Conservation (phyloP, 2,888 invertebrate species). For the Latrodectus elegans region DNA sequence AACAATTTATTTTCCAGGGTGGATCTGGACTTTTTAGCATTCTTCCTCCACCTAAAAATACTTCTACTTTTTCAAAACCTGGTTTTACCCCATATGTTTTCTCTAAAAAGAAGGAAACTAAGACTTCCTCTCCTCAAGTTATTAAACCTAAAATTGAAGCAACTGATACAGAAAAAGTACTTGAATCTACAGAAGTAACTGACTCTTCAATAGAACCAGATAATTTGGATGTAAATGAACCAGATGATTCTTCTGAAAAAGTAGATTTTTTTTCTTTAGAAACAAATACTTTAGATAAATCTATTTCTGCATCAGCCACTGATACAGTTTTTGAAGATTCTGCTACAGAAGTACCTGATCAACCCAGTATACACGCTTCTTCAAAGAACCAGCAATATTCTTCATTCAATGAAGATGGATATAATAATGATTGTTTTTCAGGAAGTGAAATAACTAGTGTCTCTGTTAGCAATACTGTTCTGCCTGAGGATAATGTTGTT, state of each 20-base stretch:
- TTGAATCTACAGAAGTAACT: neutral
- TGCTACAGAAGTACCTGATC: no score
- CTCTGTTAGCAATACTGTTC: neutral
- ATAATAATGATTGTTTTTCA: neutral
- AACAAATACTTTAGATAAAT: neutral
- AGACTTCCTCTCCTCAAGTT: neutral
- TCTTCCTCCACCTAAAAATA: slow-evolving; percentile 54
- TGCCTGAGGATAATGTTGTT: neutral
- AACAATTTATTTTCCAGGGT: slow-evolving; percentile 27
- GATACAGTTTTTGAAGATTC: no score
- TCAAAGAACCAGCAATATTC: neutral
- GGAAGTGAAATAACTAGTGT: no score
- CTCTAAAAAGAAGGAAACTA: slow-evolving; percentile 30
- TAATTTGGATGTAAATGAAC: slow-evolving; percentile 21
- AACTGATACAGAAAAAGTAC: neutral
- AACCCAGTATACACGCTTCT: neutral
- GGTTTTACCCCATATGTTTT: slow-evolving; percentile 38
- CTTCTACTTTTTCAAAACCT: neutral
- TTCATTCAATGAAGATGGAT: neutral
- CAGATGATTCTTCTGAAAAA: neutral
- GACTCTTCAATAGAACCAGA: neutral
- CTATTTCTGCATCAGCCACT: no score
- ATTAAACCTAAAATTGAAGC: slow-evolving; percentile 8
- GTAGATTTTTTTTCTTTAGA: slow-evolving; percentile 55
- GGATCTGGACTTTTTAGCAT: slow-evolving; percentile 54